Base-by-base conservation (phyloP, 2,888 invertebrate species). In the Leptinotarsa juncta region DNA sequence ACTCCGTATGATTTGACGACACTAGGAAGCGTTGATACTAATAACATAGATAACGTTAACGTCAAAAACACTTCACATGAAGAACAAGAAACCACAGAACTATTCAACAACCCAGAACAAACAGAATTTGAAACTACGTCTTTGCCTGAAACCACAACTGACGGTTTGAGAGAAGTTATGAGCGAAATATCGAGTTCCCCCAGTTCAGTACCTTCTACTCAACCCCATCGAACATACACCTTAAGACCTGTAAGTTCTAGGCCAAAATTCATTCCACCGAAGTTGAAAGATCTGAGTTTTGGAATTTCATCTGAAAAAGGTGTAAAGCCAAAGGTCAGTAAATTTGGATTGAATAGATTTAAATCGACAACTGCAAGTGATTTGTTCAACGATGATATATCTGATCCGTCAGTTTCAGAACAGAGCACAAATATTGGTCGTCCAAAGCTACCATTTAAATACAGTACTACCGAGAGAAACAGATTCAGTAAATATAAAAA, bases 241-340 rank as follows among this genome's bases (percentile, higher is more conserved):
- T 78, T 83, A 55, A 77, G 78, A 70, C 71, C 83, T 16, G 60
- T 82, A 12, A 73, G 81, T 67, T 69, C 76, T 12, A 72, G 84
- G 51, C 83, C 84, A 15, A 82, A 79, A 67, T 79, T 77, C 62
- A 73, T 76, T 23, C 79, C 78, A 4, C 78, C 77, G 26, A 79
- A 70, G 53, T 60, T 72, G 2, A 78, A 74, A 49, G 72, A 72
- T 65, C 42, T 65, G 42, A 72, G 69, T 50, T 14, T 55, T 7
- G n/a, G 42, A 67, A 72, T 73, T 67, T 72, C 80, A 67, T 77
- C 79, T 65, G 75, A 75, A 75, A 67, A 78, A 2, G 65, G 70
- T n/a, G 76, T 65, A 51, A 72, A 60, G 20, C 70, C 78, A 14
- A 80, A 78, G 68, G 69, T 76, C 20, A 68, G 18, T 55, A 74